These are phyloP conservation scores for Idris sp. DNA, from an alignment of 1,140 invertebrate genomes.

Conservation along the genomic window DNA sequence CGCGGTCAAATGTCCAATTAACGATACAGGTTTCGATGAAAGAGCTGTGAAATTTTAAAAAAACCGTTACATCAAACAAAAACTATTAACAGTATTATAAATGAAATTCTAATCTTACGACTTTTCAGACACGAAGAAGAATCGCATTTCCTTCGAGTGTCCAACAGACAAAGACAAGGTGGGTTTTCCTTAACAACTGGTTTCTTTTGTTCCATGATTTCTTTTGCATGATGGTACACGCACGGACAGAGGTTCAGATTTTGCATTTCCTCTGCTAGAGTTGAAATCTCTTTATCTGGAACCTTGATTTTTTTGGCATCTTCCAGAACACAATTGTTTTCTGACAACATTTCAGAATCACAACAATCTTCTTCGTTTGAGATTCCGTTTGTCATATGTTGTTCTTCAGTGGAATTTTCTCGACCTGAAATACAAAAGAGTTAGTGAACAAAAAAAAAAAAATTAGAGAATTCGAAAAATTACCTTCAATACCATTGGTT, in stretches of 20 bases:
- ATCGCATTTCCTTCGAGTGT: constrained; percentile 66
- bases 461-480: no score
- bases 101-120: constrained; percentile 64
- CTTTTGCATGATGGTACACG: constrained; percentile 68
- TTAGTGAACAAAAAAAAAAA: no score
- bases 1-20: constrained; percentile 56
- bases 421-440: neutral
- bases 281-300: constrained; percentile 16
- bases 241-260: constrained; percentile 65
- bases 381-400: neutral
- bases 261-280: constrained; percentile 29
- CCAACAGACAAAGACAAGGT: constrained; percentile 70
- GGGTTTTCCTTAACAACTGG: constrained; percentile 65
- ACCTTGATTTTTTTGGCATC: constrained; percentile 19
- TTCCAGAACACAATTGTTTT: neutral
- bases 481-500: constrained; percentile 61
- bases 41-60: constrained; percentile 29
- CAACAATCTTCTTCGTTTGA: constrained; percentile 22
- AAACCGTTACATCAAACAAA: no score
- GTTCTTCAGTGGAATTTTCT: neutral
- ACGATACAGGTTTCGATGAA: constrained; percentile 28
- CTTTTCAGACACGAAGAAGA: constrained; percentile 66
- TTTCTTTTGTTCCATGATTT: constrained; percentile 67
- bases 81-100: no score
- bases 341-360: constrained; percentile 1